Evolutionary conservation across 1,140 invertebrate genomes (phyloP), one percentile per base, ranked within the genome.

Genomic region (Hylyphantes graminicola): DNA sequence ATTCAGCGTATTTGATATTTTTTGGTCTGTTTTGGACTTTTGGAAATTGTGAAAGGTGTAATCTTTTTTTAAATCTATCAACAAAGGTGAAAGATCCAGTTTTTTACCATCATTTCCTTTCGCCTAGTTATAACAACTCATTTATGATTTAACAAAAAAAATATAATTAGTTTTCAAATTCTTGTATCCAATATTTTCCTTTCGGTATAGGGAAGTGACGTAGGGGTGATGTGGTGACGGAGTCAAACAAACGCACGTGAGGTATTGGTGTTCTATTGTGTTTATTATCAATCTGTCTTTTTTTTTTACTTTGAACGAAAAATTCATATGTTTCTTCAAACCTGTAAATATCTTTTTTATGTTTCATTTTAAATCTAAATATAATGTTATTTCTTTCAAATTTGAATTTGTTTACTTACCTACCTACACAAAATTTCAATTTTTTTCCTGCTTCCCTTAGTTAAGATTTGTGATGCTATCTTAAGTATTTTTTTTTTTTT

Each of bases 221-320:
- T 83, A 75, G 61, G 35, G 35, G 21, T 65, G 15, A 54, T 83
- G 61, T 81, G 80, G 55, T 83, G 80, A 83, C 80, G 80, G 70
- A 74, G 72, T 83, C 72, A 83, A 83, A 83, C 80, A 83, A 83
- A 83, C 70, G 80, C 80, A 83, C 80, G 80, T 83, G 80, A 83
- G 72, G 21, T 78, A 78, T 55, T 64, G 65, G 50, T 70, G 8
- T 70, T 9, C 54, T 70, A 70, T 70, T 70, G 68, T 70, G 50
- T 17, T 70, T 70, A 70, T 53, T 70, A 70, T 54, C 68, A 70
- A 70, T n/a, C n/a, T 53, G 68, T 70, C 17, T 17, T 70, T 70
- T n/a, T 59, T 59, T 13, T 13, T 15, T 53, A 53, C 7, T 54
- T 3, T 12, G 11, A 21, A 53, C 8, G 11, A 17, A 54, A 17